These are phyloP conservation scores for Megaleporinus macrocephalus DNA, from an alignment of 2,113 vertebrate species.

Conservation along the genomic window DNA sequence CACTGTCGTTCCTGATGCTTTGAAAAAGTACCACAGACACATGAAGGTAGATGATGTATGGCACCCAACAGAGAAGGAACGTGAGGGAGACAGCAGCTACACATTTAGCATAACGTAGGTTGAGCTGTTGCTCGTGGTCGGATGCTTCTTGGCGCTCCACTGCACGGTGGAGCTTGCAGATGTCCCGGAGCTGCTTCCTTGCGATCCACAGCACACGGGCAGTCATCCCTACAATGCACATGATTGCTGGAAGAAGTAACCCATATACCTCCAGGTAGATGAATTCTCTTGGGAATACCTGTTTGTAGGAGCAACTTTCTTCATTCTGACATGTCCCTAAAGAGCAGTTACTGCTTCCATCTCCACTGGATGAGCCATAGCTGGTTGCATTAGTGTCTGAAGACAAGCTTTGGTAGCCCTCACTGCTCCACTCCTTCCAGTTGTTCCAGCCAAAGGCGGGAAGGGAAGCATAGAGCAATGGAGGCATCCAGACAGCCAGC, in stretches of 20 bases:
- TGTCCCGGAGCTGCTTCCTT: constrained; percentile 79
- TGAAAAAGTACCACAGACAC: constrained; percentile 74
- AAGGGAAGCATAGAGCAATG: constrained; percentile 82
- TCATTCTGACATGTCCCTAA: background rate
- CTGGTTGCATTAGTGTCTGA: constrained; percentile 72
- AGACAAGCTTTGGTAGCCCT: background rate
- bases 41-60: constrained; percentile 86
- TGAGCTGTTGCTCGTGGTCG: constrained; percentile 63
- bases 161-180: constrained; percentile 81
- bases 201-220: constrained; percentile 78
- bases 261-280: constrained; percentile 90
- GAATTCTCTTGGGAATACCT: constrained; percentile 81
- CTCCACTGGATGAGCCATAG: constrained; percentile 11
- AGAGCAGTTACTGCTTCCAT: constrained; percentile 14
- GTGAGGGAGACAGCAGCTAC: constrained; percentile 81
- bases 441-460: constrained; percentile 88
- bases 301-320: constrained; percentile 51
- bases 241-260: constrained; percentile 83
- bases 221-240: constrained; percentile 79
- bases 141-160: constrained; percentile 60
- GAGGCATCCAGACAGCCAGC: constrained; percentile 78
- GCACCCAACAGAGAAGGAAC: constrained; percentile 88
- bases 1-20: constrained; percentile 53
- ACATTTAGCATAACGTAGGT: constrained; percentile 82
- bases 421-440: constrained; percentile 80